Conservation (phyloP, 1,140 invertebrate species). For the Lepidurus couesii region DNA sequence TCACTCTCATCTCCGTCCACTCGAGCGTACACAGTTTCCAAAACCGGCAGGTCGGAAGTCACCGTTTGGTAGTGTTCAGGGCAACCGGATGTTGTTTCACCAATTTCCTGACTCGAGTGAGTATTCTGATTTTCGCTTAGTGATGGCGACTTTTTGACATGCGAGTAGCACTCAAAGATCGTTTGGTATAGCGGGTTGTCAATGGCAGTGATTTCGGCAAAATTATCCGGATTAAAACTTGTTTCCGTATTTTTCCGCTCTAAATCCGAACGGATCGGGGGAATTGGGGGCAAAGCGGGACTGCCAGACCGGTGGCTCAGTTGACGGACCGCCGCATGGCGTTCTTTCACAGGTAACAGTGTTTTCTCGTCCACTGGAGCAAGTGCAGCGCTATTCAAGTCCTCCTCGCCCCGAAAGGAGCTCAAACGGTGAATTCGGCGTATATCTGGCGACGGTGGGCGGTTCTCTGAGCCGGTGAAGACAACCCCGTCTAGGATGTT, state of each 20-base stretch:
- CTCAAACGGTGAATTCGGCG: conserved; percentile 24
- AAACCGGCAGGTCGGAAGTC: not conserved
- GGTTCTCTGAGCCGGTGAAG: conserved; percentile 27
- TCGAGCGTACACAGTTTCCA: not conserved
- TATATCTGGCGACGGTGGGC: conserved; percentile 28
- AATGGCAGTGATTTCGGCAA: not conserved
- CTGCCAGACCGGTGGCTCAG: not conserved
- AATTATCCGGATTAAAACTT: not conserved
- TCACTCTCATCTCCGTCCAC: conserved; percentile 9
- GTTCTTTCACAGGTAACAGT: not conserved
- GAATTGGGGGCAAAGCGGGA: conserved; percentile 29
- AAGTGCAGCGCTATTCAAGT: not conserved
- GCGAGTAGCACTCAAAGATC: conserved; percentile 26
- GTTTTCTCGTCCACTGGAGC: not conserved
- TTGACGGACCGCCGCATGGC: not conserved
- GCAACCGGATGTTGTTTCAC: not conserved
- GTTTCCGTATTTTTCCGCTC: not conserved
- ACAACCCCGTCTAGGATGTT: conserved; percentile 33
- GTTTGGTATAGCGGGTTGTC: conserved; percentile 30
- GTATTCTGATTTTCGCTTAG: not conserved
- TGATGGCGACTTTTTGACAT: not conserved
- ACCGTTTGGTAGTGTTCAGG: conserved; percentile 26
- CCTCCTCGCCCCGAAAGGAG: conserved; percentile 27
- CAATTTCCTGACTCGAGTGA: not conserved
- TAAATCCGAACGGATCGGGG: not conserved